Conservation (phyloP, 2,113 vertebrate genomes). For the Mastomys coucha region DNA sequence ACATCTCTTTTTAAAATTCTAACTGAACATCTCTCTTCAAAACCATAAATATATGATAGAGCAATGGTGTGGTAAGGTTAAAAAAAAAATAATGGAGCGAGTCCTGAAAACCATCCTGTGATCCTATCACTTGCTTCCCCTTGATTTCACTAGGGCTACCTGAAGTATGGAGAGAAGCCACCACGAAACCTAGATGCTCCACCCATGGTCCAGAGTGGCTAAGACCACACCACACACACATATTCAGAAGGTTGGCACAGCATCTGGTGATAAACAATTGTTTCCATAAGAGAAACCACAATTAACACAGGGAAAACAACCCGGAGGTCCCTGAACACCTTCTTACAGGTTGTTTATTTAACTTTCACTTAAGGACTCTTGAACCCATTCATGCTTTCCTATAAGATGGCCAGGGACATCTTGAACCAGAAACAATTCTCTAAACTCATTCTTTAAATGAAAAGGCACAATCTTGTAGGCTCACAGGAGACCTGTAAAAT, state of each 20-base stretch:
- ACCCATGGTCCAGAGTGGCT: background rate
- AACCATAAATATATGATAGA: constrained; percentile 77
- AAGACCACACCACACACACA: constrained; percentile 83
- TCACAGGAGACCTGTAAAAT: constrained; percentile 54
- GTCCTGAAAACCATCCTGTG: constrained; percentile 57
- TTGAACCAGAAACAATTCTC: constrained; percentile 74
- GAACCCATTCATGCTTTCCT: constrained; percentile 51
- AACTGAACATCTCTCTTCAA: constrained; percentile 73
- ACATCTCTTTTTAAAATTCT: constrained; percentile 78
- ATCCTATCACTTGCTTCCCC: constrained; percentile 58
- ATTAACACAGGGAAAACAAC: constrained; percentile 73
- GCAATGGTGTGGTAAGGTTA: constrained; percentile 61
- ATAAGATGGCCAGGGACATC: constrained; percentile 67
- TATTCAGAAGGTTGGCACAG: constrained; percentile 85
- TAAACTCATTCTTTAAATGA: constrained; percentile 57
- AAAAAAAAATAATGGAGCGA: constrained; percentile 44
- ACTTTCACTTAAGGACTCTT: constrained; percentile 78
- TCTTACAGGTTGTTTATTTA: constrained; percentile 74
- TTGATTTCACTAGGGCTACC: constrained; percentile 72
- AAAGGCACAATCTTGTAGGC: constrained; percentile 47
- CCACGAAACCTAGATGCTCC: constrained; percentile 6
- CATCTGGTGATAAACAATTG: constrained; percentile 77
- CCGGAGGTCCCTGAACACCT: constrained; percentile 66
- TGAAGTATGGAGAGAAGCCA: constrained; percentile 41
- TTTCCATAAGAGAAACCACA: constrained; percentile 74